Conservation (phyloP, 2,113 vertebrate genomes). For the Girardinichthys multiradiatus region DNA sequence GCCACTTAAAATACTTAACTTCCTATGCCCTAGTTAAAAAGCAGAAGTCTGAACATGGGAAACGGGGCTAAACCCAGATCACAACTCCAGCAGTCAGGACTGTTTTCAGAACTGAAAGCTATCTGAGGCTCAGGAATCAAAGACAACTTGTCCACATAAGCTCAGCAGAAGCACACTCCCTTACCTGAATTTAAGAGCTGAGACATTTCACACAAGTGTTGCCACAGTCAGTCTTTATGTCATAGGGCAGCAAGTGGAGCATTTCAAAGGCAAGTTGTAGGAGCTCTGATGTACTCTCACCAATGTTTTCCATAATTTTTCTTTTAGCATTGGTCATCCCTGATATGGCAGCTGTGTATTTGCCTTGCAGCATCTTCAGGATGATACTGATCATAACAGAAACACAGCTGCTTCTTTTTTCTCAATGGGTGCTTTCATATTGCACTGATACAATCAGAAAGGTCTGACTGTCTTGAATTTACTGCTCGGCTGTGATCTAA, state of each 20-base stretch:
- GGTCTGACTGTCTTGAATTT: background rate
- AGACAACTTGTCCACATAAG: constrained; percentile 58
- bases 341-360: constrained; percentile 58
- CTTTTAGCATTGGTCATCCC: constrained; percentile 46
- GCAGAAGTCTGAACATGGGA: constrained; percentile 62
- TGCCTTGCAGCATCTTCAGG: constrained; percentile 54
- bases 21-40: constrained; percentile 58
- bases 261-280: constrained; percentile 53
- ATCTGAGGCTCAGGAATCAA: constrained; percentile 66
- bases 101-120: constrained; percentile 66
- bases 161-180: constrained; percentile 51
- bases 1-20: constrained; percentile 39
- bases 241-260: constrained; percentile 44
- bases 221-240: constrained; percentile 35
- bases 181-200: constrained; percentile 45
- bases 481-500: background rate
- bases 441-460: background rate
- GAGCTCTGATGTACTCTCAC: constrained; percentile 38
- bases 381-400: constrained; percentile 57
- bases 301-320: constrained; percentile 23
- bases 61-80: constrained; percentile 80
- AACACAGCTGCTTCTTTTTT: constrained; percentile 11
- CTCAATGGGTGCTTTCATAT: background rate
- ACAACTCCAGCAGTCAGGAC: constrained; percentile 69
- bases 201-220: constrained; percentile 59